Evolutionary conservation across 2,888 invertebrate genomes (phyloP).

Genomic region (Andrena hattorfiana): DNA sequence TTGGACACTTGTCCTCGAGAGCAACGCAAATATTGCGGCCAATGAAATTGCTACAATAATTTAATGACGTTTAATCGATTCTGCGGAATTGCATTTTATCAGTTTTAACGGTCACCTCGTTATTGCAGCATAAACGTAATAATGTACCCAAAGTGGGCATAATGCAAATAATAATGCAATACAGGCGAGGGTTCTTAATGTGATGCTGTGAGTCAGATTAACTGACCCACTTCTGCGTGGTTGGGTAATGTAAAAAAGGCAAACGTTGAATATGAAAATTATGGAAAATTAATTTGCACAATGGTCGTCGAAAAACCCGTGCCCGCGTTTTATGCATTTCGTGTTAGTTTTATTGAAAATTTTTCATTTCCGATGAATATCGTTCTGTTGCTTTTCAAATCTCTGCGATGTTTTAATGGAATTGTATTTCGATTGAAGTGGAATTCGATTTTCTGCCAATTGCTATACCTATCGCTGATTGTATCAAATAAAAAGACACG

Average conservation of each 20-base stretch:
- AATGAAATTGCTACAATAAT: conserved; percentile 23
- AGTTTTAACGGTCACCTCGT: conserved; percentile 23
- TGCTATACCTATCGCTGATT: background rate
- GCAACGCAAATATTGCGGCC: conserved; percentile 9
- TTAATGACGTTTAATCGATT: conserved; percentile 32
- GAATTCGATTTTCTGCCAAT: background rate
- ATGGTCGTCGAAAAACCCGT: background rate
- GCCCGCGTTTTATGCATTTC: background rate
- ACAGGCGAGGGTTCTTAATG: background rate
- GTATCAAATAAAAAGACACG: background rate
- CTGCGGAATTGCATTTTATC: conserved; percentile 17
- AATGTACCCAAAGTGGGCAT: conserved; percentile 18
- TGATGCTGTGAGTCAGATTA: conserved; percentile 2
- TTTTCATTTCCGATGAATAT: background rate
- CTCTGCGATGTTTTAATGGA: background rate
- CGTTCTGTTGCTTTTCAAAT: background rate
- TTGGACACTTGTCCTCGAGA: background rate
- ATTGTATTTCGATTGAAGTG: background rate
- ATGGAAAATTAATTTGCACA: conserved; percentile 9
- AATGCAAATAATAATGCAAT: conserved; percentile 22
- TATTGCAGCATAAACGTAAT: conserved; percentile 24
- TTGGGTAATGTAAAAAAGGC: background rate
- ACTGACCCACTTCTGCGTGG: conserved; percentile 23
- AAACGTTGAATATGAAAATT: background rate
- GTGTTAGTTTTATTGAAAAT: background rate